Evolutionary conservation across 2,888 invertebrate genomes (phyloP).

Genomic region (Pseudococcus longispinus): DNA sequence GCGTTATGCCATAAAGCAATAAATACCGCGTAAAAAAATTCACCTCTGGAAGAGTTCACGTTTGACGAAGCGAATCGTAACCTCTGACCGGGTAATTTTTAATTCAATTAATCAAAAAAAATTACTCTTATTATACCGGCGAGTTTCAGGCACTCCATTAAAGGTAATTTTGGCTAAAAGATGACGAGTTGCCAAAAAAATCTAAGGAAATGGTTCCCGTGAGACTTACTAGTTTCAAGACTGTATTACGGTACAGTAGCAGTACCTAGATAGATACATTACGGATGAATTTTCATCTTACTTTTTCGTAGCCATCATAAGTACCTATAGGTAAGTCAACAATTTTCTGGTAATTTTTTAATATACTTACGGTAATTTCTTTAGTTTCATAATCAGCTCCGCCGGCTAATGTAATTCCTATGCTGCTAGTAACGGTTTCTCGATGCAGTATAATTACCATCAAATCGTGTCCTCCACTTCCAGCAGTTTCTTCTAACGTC

Average conservation of each 20-base stretch:
- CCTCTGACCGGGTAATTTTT: slow-evolving; percentile 30
- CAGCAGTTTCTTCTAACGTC: slow-evolving; percentile 67
- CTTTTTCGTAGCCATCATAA: neutral
- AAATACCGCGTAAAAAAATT: slow-evolving; percentile 25
- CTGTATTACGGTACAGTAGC: neutral
- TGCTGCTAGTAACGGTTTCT: slow-evolving; percentile 75
- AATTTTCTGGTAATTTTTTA: neutral
- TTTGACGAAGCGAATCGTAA: slow-evolving; percentile 15
- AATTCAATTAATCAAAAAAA: slow-evolving; percentile 44
- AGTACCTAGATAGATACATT: neutral
- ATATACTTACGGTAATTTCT: slow-evolving; percentile 77
- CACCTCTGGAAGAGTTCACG: neutral
- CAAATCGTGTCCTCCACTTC: slow-evolving; percentile 64
- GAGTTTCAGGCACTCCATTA: neutral
- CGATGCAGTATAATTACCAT: slow-evolving; percentile 73
- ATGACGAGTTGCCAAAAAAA: slow-evolving; percentile 31
- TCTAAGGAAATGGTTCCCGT: neutral
- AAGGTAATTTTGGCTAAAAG: neutral
- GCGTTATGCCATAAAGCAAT: neutral
- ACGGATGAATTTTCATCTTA: slow-evolving; percentile 13
- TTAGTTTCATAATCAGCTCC: slow-evolving; percentile 91
- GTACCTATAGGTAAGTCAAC: neutral
- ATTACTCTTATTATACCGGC: slow-evolving; percentile 23
- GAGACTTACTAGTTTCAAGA: neutral
- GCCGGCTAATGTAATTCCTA: slow-evolving; percentile 87